Base-by-base conservation (phyloP, 2,113 vertebrate species). In the Parus major region DNA sequence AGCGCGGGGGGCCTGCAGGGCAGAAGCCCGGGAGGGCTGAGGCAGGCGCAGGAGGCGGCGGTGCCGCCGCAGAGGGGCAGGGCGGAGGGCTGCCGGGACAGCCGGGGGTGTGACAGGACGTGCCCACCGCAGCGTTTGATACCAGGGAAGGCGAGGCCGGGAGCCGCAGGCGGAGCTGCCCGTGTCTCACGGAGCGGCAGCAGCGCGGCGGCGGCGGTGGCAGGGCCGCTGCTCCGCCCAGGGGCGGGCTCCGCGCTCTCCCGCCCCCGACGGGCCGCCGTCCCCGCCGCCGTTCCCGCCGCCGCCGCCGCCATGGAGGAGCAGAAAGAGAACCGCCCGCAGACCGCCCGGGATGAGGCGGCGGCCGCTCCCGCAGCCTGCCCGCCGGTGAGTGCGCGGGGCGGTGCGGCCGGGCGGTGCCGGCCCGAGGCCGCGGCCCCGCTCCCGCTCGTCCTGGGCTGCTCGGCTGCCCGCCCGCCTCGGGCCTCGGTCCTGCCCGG, bases 81-180 rank as follows among this genome's bases (percentile, higher is more conserved):
- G 22, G 33, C 41, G 25, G n/a, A 4, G 25, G 31, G 33, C 77
- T 13, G 76, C 20, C 31, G 12, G 41, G 22, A 14, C 47, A 41
- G 65, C 47, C 20, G 39, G 25, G 52, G 11, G 1, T 3, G 56
- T n/a, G n/a, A n/a, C n/a, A n/a, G n/a, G n/a, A 11, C 13, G 3
- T 0, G 2, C 49, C 21, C 69, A 9, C 17, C 17, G 0, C 31
- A 2, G 2, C 0, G 8, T 10, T 5, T 4, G 8, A 9, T 3
- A 17, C 10, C 12, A 1, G 3, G 6, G 15, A 14, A 5, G 36
- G 36, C 36, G 36, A 9, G 8, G 10, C 11, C 2, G 8, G 27
- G 0, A 41, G 33, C 23, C 10, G 12, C 10, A 0, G 16, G 36
- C 23, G 15, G 23, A 3, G 19, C 15, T 2, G 22, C 1, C 2